Conservation (phyloP, 2,113 vertebrate genomes). For the Speoplatyrhinus poulsoni region DNA sequence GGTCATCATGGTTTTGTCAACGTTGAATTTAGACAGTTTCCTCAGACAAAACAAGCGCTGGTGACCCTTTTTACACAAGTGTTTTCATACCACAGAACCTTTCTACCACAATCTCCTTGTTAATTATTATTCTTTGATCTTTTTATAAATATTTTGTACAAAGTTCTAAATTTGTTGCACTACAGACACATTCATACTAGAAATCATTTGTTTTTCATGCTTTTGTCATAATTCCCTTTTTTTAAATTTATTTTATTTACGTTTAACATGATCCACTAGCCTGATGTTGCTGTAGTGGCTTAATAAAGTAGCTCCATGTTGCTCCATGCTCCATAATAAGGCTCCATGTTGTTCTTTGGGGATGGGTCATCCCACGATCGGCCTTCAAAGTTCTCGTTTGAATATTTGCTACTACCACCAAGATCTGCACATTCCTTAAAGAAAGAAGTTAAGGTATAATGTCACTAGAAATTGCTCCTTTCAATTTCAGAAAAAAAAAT, state of each 20-base stretch:
- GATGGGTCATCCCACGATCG: too few relatives aligned
- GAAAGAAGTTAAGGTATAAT: too few relatives aligned
- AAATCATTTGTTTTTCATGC: slow-evolving; percentile 35
- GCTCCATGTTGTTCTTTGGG: too few relatives aligned
- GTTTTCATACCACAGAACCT: slow-evolving; percentile 22
- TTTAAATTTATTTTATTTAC: slow-evolving; percentile 20
- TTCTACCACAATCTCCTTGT: slow-evolving; percentile 40
- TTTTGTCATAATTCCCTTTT: slow-evolving; percentile 34
- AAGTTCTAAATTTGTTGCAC: slow-evolving; percentile 45
- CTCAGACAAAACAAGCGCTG: too few relatives aligned
- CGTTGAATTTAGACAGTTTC: too few relatives aligned
- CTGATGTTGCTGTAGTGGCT: slow-evolving; percentile 49
- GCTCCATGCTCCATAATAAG: too few relatives aligned
- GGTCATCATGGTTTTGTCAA: too few relatives aligned
- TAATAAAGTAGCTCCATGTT: slow-evolving; percentile 20
- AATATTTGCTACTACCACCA: too few relatives aligned
- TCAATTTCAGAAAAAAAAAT: too few relatives aligned
- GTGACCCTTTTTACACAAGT: not conserved
- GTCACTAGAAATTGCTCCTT: too few relatives aligned
- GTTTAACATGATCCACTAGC: slow-evolving; percentile 40
- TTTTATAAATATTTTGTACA: slow-evolving; percentile 39
- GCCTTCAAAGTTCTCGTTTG: too few relatives aligned
- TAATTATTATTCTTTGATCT: slow-evolving; percentile 39
- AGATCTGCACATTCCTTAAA: too few relatives aligned
- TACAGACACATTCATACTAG: slow-evolving; percentile 62